Conservation (phyloP, 2,888 invertebrate genomes). For the Notocelia uddmanniana region DNA sequence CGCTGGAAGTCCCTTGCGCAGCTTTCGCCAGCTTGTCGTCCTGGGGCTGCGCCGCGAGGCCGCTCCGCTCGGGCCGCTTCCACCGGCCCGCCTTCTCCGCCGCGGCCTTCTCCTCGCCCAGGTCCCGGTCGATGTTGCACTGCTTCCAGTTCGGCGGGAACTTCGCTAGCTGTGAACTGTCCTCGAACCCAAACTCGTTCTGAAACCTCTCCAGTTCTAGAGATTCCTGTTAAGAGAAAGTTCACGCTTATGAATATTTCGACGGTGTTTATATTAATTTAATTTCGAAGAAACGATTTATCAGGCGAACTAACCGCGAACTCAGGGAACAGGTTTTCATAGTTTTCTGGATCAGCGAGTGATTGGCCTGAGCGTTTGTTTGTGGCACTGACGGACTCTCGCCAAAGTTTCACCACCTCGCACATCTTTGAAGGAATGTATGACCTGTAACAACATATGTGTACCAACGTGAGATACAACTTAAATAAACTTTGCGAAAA, state of each 20-base stretch:
- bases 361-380: constrained; percentile 97
- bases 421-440: constrained; percentile 97
- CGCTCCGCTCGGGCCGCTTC: constrained; percentile 24
- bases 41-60: constrained; percentile 44
- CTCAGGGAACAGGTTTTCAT: constrained; percentile 98
- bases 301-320: constrained; percentile 59
- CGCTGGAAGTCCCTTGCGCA: constrained; percentile 48
- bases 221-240: constrained; percentile 61
- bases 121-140: constrained; percentile 66
- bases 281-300: constrained; percentile 3
- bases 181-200: constrained; percentile 56
- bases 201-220: constrained; percentile 70
- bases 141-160: constrained; percentile 56
- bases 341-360: constrained; percentile 97
- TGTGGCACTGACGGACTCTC: constrained; percentile 90
- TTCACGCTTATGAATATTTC: neutral
- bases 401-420: constrained; percentile 95
- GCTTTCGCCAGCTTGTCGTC: constrained; percentile 53
- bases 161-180: constrained; percentile 54
- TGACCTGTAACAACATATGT: constrained; percentile 84
- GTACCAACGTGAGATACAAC: neutral
- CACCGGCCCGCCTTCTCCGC: constrained; percentile 42
- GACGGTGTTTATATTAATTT: neutral
- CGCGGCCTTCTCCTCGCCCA: constrained; percentile 58
- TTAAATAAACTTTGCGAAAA: neutral